Base-by-base conservation (phyloP, 2,113 vertebrate genomes). In the Drymodes brunneopygia region DNA sequence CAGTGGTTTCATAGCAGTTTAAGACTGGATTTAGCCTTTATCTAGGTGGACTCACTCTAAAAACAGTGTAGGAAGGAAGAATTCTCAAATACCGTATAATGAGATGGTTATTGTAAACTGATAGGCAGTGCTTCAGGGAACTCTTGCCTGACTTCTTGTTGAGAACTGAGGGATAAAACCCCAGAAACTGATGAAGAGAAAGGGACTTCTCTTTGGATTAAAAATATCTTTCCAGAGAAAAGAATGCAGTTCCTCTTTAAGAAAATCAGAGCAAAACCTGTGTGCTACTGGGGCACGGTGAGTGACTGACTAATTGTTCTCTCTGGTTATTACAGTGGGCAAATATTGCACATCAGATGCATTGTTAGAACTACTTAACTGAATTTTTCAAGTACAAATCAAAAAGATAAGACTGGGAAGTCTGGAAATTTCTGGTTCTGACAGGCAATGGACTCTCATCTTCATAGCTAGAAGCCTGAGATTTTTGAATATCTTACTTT, bases 271-370 rank as follows among this genome's bases (percentile, higher is more conserved):
- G 23, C 15, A 56, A 80, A 88, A 7, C 12, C 13, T 6, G 3
- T 62, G 28, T 29, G 8, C 13, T 74, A 0, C 21, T 67, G 47
- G 28, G 28, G 11, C 21, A 29, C 0, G 0, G 18, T 67, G 66
- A 47, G 9, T 60, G 36, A 33, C 9, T 60, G n/a, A 11, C 40
- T 90, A 31, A 13, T 33, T 53, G 22, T 71, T 71, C 13, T 11
- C 6, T 65, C 29, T 25, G 0, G 4, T 73, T 91, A 42, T 47
- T 73, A 42, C 17, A 40, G 8, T 48, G 28, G 40, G 40, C 11
- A 91, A 67, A 58, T 71, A 45, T 15, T 62, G 36, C 15, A 64
- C 50, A 42, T 60, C 60, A 31, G 23, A 29, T 51, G 11, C 9
- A 35, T 7, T 77, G 9, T 56, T 88, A 23, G 7, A 82, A 62